phyloP scores from a whole-genome alignment of 2,797 vertebrate species.

The Margarornis squamiger region DNA sequence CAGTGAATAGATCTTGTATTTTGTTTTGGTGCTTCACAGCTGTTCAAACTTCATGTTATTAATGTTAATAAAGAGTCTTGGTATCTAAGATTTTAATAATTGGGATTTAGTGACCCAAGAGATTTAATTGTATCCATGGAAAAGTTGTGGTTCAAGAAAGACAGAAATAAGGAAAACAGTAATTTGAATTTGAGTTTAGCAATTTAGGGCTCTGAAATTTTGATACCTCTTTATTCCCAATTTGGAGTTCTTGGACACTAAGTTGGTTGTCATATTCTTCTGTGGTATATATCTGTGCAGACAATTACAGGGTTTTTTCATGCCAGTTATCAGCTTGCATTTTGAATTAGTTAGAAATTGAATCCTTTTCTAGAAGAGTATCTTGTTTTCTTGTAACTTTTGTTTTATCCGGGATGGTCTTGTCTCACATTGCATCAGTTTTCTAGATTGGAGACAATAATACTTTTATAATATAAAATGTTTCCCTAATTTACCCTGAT shows the following conservation, averaged over 20 bases:
- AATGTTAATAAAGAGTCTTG: slow-evolving; percentile 9
- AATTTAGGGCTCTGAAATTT: neutral
- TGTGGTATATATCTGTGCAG: neutral
- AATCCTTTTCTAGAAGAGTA: neutral
- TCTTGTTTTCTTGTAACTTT: neutral
- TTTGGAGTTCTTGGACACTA: neutral
- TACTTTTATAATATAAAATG: neutral
- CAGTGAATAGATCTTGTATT: neutral
- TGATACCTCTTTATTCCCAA: neutral
- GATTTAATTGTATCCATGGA: neutral
- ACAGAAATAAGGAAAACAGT: neutral
- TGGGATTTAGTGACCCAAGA: neutral
- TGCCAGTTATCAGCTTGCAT: neutral
- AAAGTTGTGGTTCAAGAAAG: neutral
- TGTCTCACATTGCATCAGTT: accelerated
- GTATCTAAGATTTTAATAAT: neutral
- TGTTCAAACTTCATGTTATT: slow-evolving; percentile 1
- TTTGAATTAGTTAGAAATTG: neutral
- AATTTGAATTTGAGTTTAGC: neutral
- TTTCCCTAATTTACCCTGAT: neutral
- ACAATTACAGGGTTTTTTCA: accelerated
- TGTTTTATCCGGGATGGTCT: neutral
- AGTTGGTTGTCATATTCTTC: accelerated
- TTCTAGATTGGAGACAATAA: neutral
- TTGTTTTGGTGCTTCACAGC: neutral